These are phyloP conservation scores for Naso thynnoides DNA, from an alignment of 2,797 vertebrate species.

Conservation along the genomic window DNA sequence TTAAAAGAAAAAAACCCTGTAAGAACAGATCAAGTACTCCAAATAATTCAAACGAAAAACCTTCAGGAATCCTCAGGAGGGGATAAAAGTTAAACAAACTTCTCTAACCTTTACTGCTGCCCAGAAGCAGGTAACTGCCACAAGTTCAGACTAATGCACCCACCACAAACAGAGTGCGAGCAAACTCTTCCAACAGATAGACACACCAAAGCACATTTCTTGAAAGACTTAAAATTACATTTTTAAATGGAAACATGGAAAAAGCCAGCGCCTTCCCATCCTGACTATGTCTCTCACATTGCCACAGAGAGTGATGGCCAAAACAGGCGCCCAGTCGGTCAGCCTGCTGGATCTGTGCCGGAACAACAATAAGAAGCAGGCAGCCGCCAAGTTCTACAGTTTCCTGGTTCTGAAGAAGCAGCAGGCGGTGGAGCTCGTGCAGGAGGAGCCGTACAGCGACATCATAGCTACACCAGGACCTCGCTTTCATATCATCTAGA, in stretches of 20 bases:
- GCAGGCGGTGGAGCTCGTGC: slow-evolving; percentile 93
- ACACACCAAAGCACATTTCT: background rate
- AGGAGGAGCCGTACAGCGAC: slow-evolving; percentile 95
- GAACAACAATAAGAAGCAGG: slow-evolving; percentile 96
- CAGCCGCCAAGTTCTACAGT: slow-evolving; percentile 97
- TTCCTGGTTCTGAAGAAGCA: slow-evolving; percentile 98
- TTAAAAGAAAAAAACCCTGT: no score
- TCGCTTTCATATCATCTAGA: slow-evolving; percentile 92
- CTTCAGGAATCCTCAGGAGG: no score
- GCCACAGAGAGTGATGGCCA: slow-evolving; percentile 92
- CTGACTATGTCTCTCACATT: background rate
- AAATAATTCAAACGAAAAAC: no score
- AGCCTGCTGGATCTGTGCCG: slow-evolving; percentile 94
- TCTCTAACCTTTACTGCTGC: no score
- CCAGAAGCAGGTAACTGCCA: no score
- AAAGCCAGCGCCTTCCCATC: background rate
- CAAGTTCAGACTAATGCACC: no score
- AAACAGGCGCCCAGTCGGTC: slow-evolving; percentile 94
- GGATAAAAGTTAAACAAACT: no score
- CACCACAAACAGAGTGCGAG: no score
- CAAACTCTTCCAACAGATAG: background rate
- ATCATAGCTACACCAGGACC: slow-evolving; percentile 94
- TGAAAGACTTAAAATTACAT: background rate
- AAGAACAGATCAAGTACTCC: no score
- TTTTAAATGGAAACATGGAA: background rate